Base-by-base conservation (phyloP, 2,888 invertebrate genomes). In the Drosophila atripex region DNA sequence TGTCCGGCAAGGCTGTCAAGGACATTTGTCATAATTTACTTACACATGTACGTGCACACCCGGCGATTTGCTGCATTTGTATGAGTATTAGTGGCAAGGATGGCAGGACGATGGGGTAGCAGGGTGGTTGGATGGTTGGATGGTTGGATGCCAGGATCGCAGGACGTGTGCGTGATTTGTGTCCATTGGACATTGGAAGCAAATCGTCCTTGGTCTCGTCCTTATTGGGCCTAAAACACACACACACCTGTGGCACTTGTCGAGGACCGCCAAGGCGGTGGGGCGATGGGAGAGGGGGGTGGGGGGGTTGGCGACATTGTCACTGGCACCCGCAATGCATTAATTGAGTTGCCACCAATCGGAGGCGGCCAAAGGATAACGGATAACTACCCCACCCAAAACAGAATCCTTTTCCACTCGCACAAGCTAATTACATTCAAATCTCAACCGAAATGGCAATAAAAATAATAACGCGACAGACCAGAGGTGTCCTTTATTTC, bases 191-290 rank as follows among this genome's bases (percentile, higher is more conserved):
- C 77, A 28, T 28, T 28, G 28, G 9, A 9, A 9, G 28, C 28
- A n/a, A 7, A 35, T 72, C 75, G 61, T 71, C 50, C 43, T 77
- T 63, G 74, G 80, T 78, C 77, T 78, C 77, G 80, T 88, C 35
- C 35, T 16, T 11, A 16, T 41, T 18, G 39, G 16, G 39, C 39
- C 80, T 73, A 88, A 86, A 90, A 35, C 14, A n/a, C 35, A 35
- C 91, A 91, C 91, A 35, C 91, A 91, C 91, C 91, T 91, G 91
- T 91, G 91, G 91, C 91, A 88, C 85, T 65, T 25, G 45, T n/a
- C 41, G 3, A 41, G 60, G 78, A 76, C 72, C 72, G 52, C 52
- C 41, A 32, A 32, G 41, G 18, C 78, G n/a, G n/a, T n/a, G n/a
- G n/a, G n/a, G n/a, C n/a, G n/a, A n/a, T n/a, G n/a, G n/a, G n/a